These are phyloP conservation scores for Aphelocoma californica DNA, from an alignment of 2,797 vertebrate species.

Conservation along the genomic window DNA sequence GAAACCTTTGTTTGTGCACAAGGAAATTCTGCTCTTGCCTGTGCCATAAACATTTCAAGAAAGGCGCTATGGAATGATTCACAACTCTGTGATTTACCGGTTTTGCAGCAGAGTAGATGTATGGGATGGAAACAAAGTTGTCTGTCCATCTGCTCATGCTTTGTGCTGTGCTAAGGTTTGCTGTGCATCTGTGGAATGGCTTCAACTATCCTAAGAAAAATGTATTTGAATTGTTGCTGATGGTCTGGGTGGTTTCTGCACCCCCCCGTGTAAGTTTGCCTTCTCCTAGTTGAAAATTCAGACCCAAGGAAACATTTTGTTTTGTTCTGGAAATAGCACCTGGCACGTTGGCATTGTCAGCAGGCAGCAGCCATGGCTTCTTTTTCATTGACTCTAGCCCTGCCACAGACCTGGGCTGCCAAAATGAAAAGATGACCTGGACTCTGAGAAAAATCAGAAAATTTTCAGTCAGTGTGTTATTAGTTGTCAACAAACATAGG, in stretches of 20 bases:
- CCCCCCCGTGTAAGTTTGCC: background rate
- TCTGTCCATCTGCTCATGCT: background rate
- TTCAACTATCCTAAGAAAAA: background rate
- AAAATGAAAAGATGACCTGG: background rate
- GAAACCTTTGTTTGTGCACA: background rate
- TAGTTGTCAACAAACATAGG: background rate
- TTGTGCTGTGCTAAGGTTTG: background rate
- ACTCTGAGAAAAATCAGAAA: background rate
- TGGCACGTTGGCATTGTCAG: background rate
- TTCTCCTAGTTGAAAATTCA: constrained; percentile 4
- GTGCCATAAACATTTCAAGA: constrained; percentile 26
- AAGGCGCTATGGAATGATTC: background rate
- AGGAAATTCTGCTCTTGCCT: constrained; percentile 37
- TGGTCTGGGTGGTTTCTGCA: background rate
- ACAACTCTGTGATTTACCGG: background rate
- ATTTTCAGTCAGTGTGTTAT: background rate
- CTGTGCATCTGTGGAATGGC: background rate
- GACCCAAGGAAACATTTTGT: background rate
- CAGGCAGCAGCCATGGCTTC: background rate
- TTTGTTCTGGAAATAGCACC: background rate
- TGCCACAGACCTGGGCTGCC: background rate
- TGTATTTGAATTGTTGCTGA: background rate
- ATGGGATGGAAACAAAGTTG: background rate
- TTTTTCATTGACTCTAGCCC: background rate
- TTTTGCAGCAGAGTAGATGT: background rate